Evolutionary conservation across 2,797 vertebrate species (phyloP), one percentile per base, ranked within the genome.

Genomic region (Moxostoma hubbsi): DNA sequence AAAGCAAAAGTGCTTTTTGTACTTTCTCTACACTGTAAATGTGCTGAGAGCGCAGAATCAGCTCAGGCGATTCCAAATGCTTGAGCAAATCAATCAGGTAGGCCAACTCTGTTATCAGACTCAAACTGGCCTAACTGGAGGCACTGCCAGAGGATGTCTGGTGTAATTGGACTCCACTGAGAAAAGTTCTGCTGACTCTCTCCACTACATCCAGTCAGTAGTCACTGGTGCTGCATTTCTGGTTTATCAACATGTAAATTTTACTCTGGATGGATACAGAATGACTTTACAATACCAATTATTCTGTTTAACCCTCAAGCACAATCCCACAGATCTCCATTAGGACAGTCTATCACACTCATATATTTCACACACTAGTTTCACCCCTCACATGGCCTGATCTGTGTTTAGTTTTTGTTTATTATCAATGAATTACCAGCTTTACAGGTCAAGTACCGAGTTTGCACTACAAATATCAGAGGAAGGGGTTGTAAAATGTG

Each of bases 151-250:
- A 67, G 74, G 74, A 67, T 57, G 16, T 57, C 53, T 58, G 74
- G 15, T 3, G 45, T 76, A 67, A 76, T 76, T 76, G 63, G 74
- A 76, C 53, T 74, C 49, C 73, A 64, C 24, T 73, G 57, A 46
- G 58, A 73, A 18, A 50, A 0, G 24, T 36, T 18, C 54, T 47
- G 9, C 59, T 36, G 11, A 45, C 5, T 6, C 10, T 59, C 55
- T 24, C 43, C 8, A 61, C 9, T 55, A 15, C 74, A 58, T 76
- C 43, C 53, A 53, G 11, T 45, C 53, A 46, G 46, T 46, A 11
- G 13, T 75, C 63, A 75, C 63, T 47, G 16, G 51, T 49, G 50
- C 63, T 24, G 45, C 53, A 9, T 7, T 43, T 66, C 8, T 76
- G 53, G 12, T 6, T 7, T 18, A 67, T 50, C 54, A 50, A 58